Percentiles rank a stretch among this genome's conserved stretches.
Evolutionary conservation across 1,140 invertebrate species (phyloP).

Genomic region (Scaptomyza graminum): DNA sequence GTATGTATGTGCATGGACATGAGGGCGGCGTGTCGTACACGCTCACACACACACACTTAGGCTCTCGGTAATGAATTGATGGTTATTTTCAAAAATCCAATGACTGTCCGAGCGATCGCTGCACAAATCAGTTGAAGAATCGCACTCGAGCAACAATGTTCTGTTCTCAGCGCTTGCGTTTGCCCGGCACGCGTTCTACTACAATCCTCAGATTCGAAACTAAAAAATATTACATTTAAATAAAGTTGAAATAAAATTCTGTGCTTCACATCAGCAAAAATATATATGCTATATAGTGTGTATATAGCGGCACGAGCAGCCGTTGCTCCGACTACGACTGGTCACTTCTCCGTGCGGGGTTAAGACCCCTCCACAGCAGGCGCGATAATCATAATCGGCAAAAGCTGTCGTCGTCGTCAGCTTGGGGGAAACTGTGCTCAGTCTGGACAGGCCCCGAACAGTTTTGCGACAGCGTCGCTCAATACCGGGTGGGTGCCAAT

Average conservation of each 20-base stretch:
- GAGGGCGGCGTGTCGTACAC: slow-evolving; percentile 63
- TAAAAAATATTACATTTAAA: neutral
- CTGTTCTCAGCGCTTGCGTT: slow-evolving; percentile 58
- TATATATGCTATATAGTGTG: slow-evolving; percentile 22
- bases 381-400: slow-evolving; percentile 73
- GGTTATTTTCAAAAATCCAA: slow-evolving; percentile 83
- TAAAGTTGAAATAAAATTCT: slow-evolving; percentile 19
- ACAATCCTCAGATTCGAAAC: neutral
- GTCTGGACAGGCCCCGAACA: slow-evolving; percentile 1
- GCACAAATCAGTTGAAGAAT: slow-evolving; percentile 81
- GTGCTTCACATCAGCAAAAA: slow-evolving; percentile 33
- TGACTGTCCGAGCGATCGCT: slow-evolving; percentile 81
- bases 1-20: slow-evolving; percentile 35
- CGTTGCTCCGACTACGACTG: slow-evolving; percentile 39
- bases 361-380: slow-evolving; percentile 67
- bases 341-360: slow-evolving; percentile 68
- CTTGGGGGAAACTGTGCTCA: slow-evolving; percentile 8
- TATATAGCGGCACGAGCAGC: slow-evolving; percentile 29
- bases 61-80: slow-evolving; percentile 73
- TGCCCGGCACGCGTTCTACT: slow-evolving; percentile 26
- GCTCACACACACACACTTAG: slow-evolving; percentile 29
- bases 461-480: slow-evolving; percentile 1
- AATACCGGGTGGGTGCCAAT: slow-evolving; percentile 18
- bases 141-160: slow-evolving; percentile 78
- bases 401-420: slow-evolving; percentile 21